Evolutionary conservation across 2,113 vertebrate species (phyloP).

Genomic region (Oreochromis spilurus): DNA sequence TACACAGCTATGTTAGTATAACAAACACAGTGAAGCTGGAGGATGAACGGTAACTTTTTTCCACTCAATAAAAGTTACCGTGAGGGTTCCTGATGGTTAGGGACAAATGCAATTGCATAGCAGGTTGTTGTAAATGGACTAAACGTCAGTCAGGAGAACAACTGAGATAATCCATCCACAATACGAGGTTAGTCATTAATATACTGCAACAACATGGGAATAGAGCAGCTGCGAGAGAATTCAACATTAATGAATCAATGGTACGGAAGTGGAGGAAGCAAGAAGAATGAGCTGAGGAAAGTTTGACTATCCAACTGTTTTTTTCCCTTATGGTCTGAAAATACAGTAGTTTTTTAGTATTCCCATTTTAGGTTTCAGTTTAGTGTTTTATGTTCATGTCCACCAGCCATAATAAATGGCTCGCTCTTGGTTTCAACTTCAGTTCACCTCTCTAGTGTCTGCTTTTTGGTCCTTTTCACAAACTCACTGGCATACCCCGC

Average conservation of each 20-base stretch:
- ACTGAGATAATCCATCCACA: too few species aligned
- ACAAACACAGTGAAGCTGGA: too few species aligned
- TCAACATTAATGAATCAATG: not conserved
- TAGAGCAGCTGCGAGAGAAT: not conserved
- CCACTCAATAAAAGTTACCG: too few species aligned
- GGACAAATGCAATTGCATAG: too few species aligned
- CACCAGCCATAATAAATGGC: not conserved
- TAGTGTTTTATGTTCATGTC: not conserved
- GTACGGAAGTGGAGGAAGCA: accelerated
- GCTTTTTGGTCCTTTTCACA: not conserved
- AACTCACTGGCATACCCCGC: not conserved
- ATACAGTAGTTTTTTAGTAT: not conserved
- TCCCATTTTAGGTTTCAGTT: not conserved
- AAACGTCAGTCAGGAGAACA: too few species aligned
- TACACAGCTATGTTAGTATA: too few species aligned
- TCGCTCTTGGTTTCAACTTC: not conserved
- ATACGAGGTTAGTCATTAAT: not conserved
- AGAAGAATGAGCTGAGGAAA: not conserved
- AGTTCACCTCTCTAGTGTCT: not conserved
- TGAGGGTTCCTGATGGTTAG: too few species aligned
- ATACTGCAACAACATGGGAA: not conserved
- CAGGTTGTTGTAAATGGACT: too few species aligned
- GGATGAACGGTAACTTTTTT: too few species aligned
- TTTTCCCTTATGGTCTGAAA: not conserved
- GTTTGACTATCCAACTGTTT: not conserved